Evolutionary conservation across 2,888 invertebrate genomes (phyloP).

Genomic region (Spicauda simplicius): DNA sequence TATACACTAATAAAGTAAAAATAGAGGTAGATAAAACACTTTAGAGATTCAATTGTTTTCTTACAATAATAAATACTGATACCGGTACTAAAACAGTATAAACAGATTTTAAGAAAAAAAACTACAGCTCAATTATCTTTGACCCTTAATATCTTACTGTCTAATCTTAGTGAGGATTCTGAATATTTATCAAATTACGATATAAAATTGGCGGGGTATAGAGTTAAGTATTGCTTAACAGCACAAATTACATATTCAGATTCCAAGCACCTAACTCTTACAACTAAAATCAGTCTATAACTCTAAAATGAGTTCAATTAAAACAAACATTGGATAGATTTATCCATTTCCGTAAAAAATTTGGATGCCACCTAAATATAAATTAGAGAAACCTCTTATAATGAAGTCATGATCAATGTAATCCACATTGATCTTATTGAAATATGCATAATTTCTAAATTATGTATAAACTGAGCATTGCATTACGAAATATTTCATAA

Average conservation of each 20-base stretch:
- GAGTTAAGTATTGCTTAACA: conserved; percentile 20
- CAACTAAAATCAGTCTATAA: conserved; percentile 80
- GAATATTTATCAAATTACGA: conserved; percentile 30
- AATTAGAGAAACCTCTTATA: neutral
- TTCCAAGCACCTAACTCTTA: conserved; percentile 75
- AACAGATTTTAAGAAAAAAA: conserved; percentile 38
- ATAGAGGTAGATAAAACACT: conserved; percentile 81
- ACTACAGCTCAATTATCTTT: neutral
- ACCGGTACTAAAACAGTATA: conserved; percentile 62
- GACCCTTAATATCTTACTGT: conserved; percentile 15
- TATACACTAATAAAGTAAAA: conserved; percentile 71
- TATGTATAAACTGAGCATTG: conserved; percentile 20
- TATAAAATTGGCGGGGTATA: conserved; percentile 7
- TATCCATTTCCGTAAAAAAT: neutral
- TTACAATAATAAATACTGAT: conserved; percentile 78
- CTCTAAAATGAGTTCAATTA: conserved; percentile 65
- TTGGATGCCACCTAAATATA: neutral
- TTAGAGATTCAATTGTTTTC: conserved; percentile 75
- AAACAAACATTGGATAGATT: conserved; percentile 15
- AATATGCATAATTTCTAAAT: conserved; percentile 1
- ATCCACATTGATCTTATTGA: neutral
- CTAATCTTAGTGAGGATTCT: conserved; percentile 14
- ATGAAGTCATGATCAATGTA: neutral
- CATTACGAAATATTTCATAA: neutral
- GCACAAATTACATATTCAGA: conserved; percentile 35